phyloP scores from a whole-genome alignment of 2,888 invertebrate genomes.

The Onthophagus sagittarius region DNA sequence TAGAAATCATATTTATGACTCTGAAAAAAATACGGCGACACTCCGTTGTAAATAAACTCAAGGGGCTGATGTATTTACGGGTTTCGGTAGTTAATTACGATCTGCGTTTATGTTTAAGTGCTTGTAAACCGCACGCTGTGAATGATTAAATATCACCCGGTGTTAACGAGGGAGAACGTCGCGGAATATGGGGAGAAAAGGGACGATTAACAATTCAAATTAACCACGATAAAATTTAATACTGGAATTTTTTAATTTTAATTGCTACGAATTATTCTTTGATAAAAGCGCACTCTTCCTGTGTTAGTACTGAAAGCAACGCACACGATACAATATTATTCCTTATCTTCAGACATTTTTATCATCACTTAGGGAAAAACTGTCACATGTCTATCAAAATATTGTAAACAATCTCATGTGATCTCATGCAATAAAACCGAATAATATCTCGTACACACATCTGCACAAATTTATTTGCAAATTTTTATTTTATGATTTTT shows the following conservation, averaged over 20 bases:
- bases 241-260: neutral
- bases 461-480: neutral
- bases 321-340: neutral
- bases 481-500: too few species aligned
- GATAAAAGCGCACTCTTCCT: neutral
- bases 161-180: neutral
- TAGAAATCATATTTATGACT: neutral
- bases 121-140: neutral
- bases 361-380: neutral
- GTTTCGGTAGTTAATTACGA: neutral
- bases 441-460: neutral
- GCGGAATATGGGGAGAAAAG: neutral
- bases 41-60: neutral
- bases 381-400: neutral
- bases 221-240: neutral
- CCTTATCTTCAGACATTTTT: neutral
- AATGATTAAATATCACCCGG: neutral
- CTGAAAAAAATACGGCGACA: neutral
- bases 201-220: neutral
- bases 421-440: neutral
- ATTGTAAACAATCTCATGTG: neutral
- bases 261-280: neutral
- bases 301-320: neutral
- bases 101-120: neutral
- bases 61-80: neutral